Evolutionary conservation across 2,797 vertebrate genomes (phyloP), one percentile per base, ranked within the genome.

Genomic region (Aeoliscus strigatus): DNA sequence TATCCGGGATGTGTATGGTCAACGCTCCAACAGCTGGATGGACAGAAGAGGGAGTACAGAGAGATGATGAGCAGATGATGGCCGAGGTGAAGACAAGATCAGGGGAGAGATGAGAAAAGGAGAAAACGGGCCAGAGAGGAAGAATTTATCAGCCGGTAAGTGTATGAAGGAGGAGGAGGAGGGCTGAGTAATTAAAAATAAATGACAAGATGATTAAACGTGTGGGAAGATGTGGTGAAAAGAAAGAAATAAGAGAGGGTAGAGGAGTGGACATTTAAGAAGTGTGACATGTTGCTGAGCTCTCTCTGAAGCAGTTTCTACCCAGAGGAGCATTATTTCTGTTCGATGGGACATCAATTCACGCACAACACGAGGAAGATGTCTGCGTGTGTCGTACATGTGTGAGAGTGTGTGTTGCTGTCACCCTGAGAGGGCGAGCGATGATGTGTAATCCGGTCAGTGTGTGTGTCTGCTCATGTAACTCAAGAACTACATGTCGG

Each of bases 271-370:
- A 48, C 35, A 23, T 46, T 11, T 14, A 30, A 9, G 24, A 29
- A 21, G 12, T n/a, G 27, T 37, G 32, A n/a, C n/a, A n/a, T 53
- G 68, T 37, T 2, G 27, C 9, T 27, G 54, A 54, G 39, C 39
- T 58, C 60, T 74, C 46, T 66, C 1, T 66, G 60, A 57, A 69
- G 56, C 62, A 32, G 60, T 65, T 80, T 71, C 51, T 57, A 44
- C 50, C 71, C 73, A 2, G 26, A 73, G 67, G 75, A 65, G 38
- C 27, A 38, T 45, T 42, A 75, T 81, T 65, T 51, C 74, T 81
- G 69, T 73, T 72, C 51, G 47, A 64, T 24, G 24, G 63, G 60
- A 71, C 74, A 81, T 76, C 63, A 67, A 51, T 72, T 70, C 70
- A 69, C 65, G 59, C 64, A 80, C 51, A 46, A 68, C 43, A 57